phyloP scores from a whole-genome alignment of 2,113 vertebrate genomes.

The Sula dactylatra region DNA sequence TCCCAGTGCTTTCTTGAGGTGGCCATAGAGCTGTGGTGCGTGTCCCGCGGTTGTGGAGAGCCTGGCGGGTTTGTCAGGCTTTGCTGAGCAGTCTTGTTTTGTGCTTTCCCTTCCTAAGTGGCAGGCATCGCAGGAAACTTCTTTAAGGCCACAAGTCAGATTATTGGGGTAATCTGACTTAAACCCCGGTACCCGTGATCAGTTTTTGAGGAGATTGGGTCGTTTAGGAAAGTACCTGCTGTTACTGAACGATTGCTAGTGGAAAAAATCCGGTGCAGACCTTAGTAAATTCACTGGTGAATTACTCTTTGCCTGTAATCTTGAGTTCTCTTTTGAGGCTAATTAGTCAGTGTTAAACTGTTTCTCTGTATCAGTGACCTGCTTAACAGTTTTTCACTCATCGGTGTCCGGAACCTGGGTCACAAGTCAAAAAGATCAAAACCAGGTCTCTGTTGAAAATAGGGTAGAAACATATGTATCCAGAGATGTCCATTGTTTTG shows the following conservation, averaged over 20 bases:
- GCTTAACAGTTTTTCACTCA: not conserved
- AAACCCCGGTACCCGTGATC: not conserved
- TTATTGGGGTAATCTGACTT: not conserved
- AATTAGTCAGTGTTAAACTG: not conserved
- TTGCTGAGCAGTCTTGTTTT: not conserved
- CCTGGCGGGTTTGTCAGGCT: not conserved
- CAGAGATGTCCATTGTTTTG: not conserved
- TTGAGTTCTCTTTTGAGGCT: not conserved
- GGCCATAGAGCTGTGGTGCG: fast-evolving
- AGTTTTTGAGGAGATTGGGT: not conserved
- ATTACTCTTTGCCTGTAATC: not conserved
- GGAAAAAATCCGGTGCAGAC: not conserved
- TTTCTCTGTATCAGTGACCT: not conserved
- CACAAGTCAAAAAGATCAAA: not conserved
- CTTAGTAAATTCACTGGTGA: not conserved
- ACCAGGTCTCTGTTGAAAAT: not conserved
- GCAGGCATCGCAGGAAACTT: not conserved
- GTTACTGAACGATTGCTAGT: not conserved
- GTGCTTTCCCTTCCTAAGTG: not conserved
- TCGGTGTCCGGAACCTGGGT: not conserved
- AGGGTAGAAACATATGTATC: fast-evolving
- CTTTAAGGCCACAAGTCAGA: not conserved
- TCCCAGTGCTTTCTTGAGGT: not conserved
- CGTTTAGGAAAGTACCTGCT: not conserved
- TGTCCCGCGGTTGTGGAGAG: not conserved